phyloP scores from a whole-genome alignment of 2,797 vertebrate genomes.

The Acrocephalus scirpaceus region DNA sequence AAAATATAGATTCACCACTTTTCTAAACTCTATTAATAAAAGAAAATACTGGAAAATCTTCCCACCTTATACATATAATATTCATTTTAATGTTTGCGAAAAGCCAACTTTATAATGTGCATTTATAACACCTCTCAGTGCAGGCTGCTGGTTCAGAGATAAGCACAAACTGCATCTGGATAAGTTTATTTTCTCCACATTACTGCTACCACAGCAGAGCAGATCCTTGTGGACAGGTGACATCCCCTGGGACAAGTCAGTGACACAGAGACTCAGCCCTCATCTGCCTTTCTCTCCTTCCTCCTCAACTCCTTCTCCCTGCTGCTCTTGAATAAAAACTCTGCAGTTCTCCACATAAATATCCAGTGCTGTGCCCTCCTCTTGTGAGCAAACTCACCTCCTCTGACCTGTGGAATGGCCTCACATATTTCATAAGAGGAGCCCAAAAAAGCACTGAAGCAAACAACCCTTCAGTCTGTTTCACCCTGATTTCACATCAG shows the following conservation, averaged over 20 bases:
- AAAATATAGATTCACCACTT: too few species aligned
- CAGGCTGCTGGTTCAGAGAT: background rate
- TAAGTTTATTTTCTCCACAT: background rate
- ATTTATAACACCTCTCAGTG: background rate
- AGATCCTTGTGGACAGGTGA: background rate
- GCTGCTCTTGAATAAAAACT: background rate
- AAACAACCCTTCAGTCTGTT: background rate
- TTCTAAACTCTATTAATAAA: too few species aligned
- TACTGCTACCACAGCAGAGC: background rate
- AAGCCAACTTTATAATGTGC: too few species aligned
- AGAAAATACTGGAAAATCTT: too few species aligned
- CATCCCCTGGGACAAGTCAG: background rate
- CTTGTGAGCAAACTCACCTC: background rate
- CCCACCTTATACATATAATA: too few species aligned
- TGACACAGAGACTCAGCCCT: background rate
- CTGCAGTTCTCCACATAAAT: background rate
- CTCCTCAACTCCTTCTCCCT: background rate
- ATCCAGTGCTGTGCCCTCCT: background rate
- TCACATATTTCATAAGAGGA: background rate
- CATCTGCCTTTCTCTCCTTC: background rate
- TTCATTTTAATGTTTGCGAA: too few species aligned
- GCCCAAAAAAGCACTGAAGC: conserved; percentile 2
- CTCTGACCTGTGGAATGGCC: background rate
- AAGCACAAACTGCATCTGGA: background rate
- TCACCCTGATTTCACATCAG: conserved; percentile 36